A percentile compares a stretch with the other conserved stretches of the same genome.
Evolutionary conservation across 2,797 vertebrate genomes (phyloP).

Genomic region (Adelosebastes latens): DNA sequence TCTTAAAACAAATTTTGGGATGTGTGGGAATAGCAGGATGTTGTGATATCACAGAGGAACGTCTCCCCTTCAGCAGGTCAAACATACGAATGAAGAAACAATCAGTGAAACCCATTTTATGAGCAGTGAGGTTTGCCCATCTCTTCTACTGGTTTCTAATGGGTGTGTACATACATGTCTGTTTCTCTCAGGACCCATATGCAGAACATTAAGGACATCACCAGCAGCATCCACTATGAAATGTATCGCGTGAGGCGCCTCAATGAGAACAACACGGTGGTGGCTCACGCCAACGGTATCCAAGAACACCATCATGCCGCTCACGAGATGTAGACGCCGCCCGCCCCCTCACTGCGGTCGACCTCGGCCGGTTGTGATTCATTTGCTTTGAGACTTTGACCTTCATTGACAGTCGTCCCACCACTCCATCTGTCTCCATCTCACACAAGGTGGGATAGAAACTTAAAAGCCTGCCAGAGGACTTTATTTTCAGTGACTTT

Average conservation of each 20-base stretch:
- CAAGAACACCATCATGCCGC: conserved; percentile 86
- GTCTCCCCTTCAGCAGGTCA: neutral
- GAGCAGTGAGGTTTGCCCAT: neutral
- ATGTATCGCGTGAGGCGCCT: conserved; percentile 95
- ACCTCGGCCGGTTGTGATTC: conserved; percentile 9
- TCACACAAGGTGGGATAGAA: conserved; percentile 51
- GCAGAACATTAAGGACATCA: conserved; percentile 99
- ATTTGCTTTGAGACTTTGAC: conserved; percentile 47
- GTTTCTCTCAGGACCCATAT: conserved; percentile 90
- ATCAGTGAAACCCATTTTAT: neutral
- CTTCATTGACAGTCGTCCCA: conserved; percentile 28
- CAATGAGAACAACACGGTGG: conserved; percentile 87
- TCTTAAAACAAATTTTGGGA: neutral
- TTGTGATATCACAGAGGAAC: neutral
- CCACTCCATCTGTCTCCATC: conserved; percentile 26
- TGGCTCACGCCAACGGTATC: conserved; percentile 86
- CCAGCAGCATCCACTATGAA: conserved; percentile 98
- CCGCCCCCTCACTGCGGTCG: conserved; percentile 37
- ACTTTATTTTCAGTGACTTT: conserved; percentile 51
- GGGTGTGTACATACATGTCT: neutral
- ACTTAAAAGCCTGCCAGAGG: conserved; percentile 45
- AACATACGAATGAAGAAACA: neutral
- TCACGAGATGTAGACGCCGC: conserved; percentile 89
- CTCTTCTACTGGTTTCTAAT: neutral
- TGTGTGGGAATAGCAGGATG: neutral